A percentile compares a stretch with the other conserved stretches of the same genome.
Evolutionary conservation across 2,888 invertebrate species (phyloP).

Genomic region (Linnaemya tessellans): DNA sequence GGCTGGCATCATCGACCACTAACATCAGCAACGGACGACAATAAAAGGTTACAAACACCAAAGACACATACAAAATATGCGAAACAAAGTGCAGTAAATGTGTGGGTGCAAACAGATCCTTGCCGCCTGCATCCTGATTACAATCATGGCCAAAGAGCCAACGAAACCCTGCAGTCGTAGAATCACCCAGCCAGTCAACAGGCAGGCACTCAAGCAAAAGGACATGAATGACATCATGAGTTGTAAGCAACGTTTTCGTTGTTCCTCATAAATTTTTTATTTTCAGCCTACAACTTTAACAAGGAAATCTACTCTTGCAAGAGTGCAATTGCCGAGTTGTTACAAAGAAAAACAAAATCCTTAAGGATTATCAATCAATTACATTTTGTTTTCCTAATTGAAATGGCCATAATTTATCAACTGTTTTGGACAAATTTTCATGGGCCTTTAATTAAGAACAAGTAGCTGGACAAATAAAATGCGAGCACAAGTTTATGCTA

Average conservation of each 20-base stretch:
- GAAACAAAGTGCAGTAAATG: background rate
- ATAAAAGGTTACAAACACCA: conserved; percentile 9
- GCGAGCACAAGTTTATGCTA: too few species aligned
- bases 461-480: too few species aligned
- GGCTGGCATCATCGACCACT: background rate
- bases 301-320: background rate
- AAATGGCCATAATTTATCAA: conserved; percentile 5
- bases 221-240: conserved; percentile 40
- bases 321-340: background rate
- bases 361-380: conserved; percentile 26
- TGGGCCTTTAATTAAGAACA: background rate
- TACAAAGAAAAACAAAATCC: background rate
- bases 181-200: background rate
- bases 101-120: background rate
- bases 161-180: background rate
- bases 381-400: background rate
- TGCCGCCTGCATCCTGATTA: conserved; percentile 3
- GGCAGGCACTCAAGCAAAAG: conserved; percentile 14
- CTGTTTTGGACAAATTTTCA: background rate
- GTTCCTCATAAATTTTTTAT: background rate
- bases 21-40: conserved; percentile 14
- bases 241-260: background rate
- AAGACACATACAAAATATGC: background rate
- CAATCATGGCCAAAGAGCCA: conserved; percentile 1
- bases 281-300: background rate